Evolutionary conservation across 35 echinoderm and acorn worm genomes (phyloP).

Genomic region (Anneissia japonica): DNA sequence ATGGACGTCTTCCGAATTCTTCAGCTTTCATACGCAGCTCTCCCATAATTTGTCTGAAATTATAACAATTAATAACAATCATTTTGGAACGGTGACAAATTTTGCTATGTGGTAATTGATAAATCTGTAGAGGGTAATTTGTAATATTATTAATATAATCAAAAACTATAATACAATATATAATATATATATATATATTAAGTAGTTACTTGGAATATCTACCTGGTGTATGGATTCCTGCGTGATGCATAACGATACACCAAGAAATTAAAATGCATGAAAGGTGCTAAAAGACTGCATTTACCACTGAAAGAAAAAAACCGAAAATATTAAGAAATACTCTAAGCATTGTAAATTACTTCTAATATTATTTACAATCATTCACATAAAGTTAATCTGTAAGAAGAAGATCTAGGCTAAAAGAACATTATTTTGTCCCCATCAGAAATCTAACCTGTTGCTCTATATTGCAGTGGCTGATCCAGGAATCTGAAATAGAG

Average conservation of each 20-base stretch:
- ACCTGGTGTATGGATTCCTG: constrained; percentile 95
- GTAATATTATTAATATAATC: neutral
- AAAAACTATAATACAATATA: neutral
- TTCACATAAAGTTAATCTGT: neutral
- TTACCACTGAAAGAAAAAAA: constrained; percentile 52
- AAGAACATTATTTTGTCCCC: neutral
- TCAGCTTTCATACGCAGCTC: constrained; percentile 74
- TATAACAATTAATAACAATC: constrained; percentile 2
- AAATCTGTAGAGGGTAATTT: too few species aligned
- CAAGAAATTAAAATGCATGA: constrained; percentile 86
- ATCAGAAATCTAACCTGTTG: neutral
- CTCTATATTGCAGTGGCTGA: neutral
- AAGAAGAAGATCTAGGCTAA: neutral
- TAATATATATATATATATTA: neutral
- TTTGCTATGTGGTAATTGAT: too few species aligned
- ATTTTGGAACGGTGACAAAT: too few species aligned
- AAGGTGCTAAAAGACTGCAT: constrained; percentile 47
- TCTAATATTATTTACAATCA: neutral
- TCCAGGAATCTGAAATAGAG: neutral
- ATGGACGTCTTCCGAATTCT: constrained; percentile 52
- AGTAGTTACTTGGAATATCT: neutral
- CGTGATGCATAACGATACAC: constrained; percentile 89
- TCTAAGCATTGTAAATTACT: neutral
- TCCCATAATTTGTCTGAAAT: constrained; percentile 78
- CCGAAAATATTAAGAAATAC: neutral